Conservation (phyloP, 2,113 vertebrate genomes). For the Onychostruthus taczanowskii region DNA sequence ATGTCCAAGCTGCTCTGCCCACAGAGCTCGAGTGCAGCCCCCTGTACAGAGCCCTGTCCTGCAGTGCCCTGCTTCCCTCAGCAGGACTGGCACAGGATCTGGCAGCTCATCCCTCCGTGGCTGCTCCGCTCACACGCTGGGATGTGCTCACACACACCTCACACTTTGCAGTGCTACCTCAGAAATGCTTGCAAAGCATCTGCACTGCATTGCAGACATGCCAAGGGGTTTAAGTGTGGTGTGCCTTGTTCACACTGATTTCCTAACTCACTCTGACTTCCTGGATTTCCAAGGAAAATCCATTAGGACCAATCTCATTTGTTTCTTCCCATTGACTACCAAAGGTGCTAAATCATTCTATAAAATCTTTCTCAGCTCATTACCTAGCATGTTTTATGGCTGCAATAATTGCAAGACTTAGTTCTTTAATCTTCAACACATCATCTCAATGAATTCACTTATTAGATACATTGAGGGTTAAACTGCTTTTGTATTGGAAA, state of each 20-base stretch:
- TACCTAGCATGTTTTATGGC: constrained; percentile 11
- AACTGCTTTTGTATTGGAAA: background rate
- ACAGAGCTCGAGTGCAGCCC: background rate
- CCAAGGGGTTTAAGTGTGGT: background rate
- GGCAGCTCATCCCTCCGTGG: fast-evolving
- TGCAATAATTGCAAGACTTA: constrained; percentile 24
- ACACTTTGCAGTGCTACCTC: background rate
- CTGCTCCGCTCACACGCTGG: background rate
- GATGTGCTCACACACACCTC: background rate
- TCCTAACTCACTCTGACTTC: background rate
- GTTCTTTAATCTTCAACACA: constrained; percentile 23
- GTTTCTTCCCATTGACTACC: background rate
- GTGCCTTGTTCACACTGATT: background rate
- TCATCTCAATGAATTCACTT: constrained; percentile 14
- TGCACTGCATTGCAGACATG: fast-evolving
- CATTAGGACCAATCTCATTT: background rate
- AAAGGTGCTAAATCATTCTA: background rate
- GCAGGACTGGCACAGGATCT: fast-evolving
- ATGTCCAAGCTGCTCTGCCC: background rate
- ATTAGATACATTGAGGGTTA: background rate
- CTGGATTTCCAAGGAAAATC: background rate
- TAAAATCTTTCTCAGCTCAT: background rate
- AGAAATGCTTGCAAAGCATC: background rate
- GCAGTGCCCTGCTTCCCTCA: background rate
- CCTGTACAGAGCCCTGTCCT: background rate